These are phyloP conservation scores for Drosophila watanabei DNA, from an alignment of 1,140 invertebrate species.

Conservation along the genomic window DNA sequence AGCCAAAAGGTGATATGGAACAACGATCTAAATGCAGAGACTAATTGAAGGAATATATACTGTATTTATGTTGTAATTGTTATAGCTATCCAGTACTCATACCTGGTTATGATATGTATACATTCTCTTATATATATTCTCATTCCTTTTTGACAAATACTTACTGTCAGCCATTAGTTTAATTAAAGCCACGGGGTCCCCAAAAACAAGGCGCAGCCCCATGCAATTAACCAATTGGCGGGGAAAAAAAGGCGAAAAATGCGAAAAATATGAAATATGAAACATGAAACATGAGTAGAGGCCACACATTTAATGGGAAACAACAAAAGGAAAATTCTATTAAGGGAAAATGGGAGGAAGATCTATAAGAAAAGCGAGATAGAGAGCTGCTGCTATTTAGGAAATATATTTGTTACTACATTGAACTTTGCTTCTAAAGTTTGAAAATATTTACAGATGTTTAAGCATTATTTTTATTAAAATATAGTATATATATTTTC, in stretches of 20 bases:
- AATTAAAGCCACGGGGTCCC: constrained; percentile 24
- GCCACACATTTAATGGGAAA: neutral
- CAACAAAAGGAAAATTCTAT: constrained; percentile 3
- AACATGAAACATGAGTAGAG: constrained; percentile 2
- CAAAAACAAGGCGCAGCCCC: constrained; percentile 32
- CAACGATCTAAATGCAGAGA: neutral
- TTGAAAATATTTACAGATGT: neutral
- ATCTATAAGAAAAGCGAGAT: neutral
- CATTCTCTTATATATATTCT: neutral
- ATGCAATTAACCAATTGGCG: constrained; percentile 43
- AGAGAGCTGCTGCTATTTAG: neutral
- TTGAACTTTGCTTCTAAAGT: neutral
- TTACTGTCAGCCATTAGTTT: constrained; percentile 33
- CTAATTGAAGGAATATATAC: neutral
- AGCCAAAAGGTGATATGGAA: neutral
- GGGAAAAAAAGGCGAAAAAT: neutral
- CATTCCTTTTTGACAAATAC: neutral
- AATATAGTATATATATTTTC: no score
- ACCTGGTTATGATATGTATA: neutral
- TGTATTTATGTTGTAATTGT: neutral
- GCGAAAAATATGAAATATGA: constrained; percentile 20
- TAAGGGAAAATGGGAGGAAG: neutral
- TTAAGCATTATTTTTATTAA: neutral
- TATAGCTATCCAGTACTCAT: neutral
- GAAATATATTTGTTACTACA: no score